Conservation (phyloP, 2,113 vertebrate species). For the Corythornis cristatus region DNA sequence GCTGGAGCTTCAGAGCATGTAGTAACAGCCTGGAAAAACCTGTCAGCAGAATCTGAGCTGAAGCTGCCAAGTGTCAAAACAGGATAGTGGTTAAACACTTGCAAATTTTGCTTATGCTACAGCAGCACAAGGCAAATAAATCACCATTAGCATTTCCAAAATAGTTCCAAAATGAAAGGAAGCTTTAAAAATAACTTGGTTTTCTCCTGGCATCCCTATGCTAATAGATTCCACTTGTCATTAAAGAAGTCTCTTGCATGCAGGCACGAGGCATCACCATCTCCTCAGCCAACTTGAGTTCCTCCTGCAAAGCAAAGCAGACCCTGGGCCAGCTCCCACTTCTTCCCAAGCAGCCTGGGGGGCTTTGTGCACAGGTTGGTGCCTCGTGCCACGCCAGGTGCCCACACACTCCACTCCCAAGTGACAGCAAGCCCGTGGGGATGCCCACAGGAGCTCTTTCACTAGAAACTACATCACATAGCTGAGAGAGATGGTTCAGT, state of each 20-base stretch:
- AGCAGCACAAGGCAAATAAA: constrained; percentile 18
- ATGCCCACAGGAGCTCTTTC: neutral
- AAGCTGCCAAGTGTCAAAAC: constrained; percentile 46
- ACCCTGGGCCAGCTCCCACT: neutral
- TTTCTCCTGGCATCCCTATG: constrained; percentile 3
- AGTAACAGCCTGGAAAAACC: constrained; percentile 52
- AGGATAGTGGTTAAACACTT: constrained; percentile 3
- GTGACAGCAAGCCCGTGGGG: neutral
- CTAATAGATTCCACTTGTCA: constrained; percentile 30
- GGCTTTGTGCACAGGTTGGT: neutral
- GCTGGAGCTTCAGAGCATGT: neutral
- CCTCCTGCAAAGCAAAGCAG: neutral
- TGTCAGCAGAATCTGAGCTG: constrained; percentile 13
- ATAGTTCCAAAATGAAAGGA: constrained; percentile 40
- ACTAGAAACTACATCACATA: neutral
- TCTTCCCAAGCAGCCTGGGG: neutral
- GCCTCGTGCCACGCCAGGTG: neutral
- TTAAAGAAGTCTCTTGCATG: neutral
- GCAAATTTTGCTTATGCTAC: constrained; percentile 29
- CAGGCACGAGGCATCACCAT: neutral
- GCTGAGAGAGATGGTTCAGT: neutral
- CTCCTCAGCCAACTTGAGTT: neutral
- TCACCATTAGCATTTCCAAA: constrained; percentile 58
- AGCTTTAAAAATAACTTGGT: constrained; percentile 50
- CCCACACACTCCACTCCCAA: neutral